Percentiles rank a stretch among this genome's conserved stretches.
These are phyloP conservation scores for Phataginus tetradactyla DNA, from an alignment of 2,797 vertebrate genomes.

Conservation along the genomic window DNA sequence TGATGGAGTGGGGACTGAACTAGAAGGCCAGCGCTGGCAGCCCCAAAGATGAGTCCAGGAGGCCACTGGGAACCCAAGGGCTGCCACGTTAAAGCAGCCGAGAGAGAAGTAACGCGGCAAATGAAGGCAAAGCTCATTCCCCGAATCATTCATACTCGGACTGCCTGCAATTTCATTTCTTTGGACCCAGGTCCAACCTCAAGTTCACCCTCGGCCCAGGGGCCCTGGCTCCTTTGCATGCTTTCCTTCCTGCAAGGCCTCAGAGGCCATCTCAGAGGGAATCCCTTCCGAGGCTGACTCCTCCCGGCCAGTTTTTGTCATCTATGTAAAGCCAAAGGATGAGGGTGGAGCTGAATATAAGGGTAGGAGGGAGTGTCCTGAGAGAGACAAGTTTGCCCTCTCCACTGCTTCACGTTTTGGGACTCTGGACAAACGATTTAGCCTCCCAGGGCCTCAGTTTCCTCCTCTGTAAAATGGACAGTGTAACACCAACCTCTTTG, in stretches of 20 bases:
- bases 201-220: background rate
- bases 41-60: background rate
- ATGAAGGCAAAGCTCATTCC: background rate
- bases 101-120: background rate
- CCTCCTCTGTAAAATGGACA: background rate
- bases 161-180: background rate
- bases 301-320: background rate
- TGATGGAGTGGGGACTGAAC: too few species aligned
- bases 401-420: background rate
- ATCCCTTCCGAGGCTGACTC: background rate
- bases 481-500: background rate
- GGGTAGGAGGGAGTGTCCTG: too few species aligned
- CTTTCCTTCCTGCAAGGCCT: background rate
- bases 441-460: background rate
- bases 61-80: fast-evolving
- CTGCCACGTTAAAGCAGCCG: background rate
- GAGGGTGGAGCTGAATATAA: too few species aligned
- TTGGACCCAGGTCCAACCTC: background rate
- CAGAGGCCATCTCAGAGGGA: background rate
- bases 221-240: too few species aligned
- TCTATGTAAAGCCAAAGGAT: too few species aligned
- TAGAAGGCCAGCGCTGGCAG: background rate
- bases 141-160: background rate
- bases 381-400: background rate
- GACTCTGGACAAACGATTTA: background rate